Base-by-base conservation (phyloP, 1,140 invertebrate species). In the Anagrus nilaparvatae region DNA sequence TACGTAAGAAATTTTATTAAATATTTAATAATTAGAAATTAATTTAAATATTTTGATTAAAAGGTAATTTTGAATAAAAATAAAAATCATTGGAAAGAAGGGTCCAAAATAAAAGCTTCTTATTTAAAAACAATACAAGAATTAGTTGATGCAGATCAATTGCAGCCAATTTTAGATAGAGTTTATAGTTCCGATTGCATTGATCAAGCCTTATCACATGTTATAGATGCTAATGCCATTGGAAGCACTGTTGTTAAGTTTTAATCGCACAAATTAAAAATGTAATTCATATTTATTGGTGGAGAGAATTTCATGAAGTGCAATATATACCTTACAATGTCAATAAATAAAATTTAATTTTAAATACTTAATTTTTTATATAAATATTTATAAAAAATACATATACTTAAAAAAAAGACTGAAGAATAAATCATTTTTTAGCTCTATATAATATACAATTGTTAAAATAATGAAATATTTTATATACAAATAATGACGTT, bases 161-260 rank as follows among this genome's bases (percentile, higher is more conserved):
- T 80, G 24, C 73, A 75, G 48, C 70, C 72, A 8, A 72, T 80
- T 8, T 71, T 79, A 4, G 76, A 78, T 44, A 72, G 69, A 48
- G 76, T 82, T 5, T 84, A 76, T 54, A 59, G 75, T 2, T 76
- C 80, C 8, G 72, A 79, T 53, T 76, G 82, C 51, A 79, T 81
- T 43, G 79, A 84, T 52, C 60, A 73, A 30, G 83, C 82, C 3
- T 56, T 84, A 14, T 67, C 76, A 35, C 79, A 84, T 56, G 72
- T 81, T 20, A 72, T 76, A 54, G 73, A 76, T 41, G 65, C 72
- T 2, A 71, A 79, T 20, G 74, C 80, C 5, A 71, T 84, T 44
- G 83, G 83, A n/a, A 83, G 79, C 56, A 82, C 81, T 5, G 75
- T 86, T 25, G 72, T 86, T 19, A 71, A 77, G 43, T 83, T 86